A percentile compares a stretch with the other conserved stretches of the same genome.
phyloP scores from a whole-genome alignment of 2,888 invertebrate species.

The Neocrepidodera transversa region DNA sequence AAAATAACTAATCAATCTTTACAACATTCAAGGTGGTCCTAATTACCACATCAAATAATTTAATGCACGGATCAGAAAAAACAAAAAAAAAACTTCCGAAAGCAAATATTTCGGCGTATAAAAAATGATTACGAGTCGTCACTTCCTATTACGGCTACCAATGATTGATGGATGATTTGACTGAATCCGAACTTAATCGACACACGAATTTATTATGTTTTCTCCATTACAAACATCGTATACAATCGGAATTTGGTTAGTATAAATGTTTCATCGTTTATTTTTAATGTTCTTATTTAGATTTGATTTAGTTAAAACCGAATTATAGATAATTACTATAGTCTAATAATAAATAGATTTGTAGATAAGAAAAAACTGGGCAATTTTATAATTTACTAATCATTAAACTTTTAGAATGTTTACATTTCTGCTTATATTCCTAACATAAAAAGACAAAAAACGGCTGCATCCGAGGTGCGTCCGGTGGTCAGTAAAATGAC shows the following conservation, averaged over 20 bases:
- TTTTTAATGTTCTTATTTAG: background rate
- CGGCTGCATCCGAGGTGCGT: no score
- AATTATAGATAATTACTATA: no score
- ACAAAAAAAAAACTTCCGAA: background rate
- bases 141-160: background rate
- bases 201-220: background rate
- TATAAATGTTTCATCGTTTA: background rate
- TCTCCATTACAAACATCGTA: no score
- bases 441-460: no score
- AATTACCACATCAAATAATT: background rate
- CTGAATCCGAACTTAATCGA: background rate
- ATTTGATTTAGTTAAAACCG: no score
- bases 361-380: no score
- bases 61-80: background rate
- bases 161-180: background rate
- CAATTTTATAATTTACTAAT: no score
- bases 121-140: background rate
- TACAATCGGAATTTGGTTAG: background rate
- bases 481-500: no score
- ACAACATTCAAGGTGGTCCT: background rate
- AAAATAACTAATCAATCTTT: no score
- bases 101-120: background rate
- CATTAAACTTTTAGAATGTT: no score
- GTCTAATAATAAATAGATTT: no score
- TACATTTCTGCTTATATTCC: no score